phyloP scores from a whole-genome alignment of 1,140 invertebrate species.

The Pogonomyrmex barbatus region DNA sequence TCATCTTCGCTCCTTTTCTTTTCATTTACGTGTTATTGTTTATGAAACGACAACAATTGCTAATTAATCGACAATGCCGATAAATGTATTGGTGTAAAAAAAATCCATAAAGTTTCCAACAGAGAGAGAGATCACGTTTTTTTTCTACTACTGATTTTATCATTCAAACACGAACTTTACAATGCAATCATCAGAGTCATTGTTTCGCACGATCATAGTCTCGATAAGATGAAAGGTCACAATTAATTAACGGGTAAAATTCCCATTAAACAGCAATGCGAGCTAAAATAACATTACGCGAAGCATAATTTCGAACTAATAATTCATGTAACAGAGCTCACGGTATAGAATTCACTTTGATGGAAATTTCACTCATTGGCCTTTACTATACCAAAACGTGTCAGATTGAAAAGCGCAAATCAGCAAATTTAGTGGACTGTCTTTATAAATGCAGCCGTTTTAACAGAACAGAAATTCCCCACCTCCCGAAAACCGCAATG shows the following conservation, averaged over 20 bases:
- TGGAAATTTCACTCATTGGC: slow-evolving; percentile 17
- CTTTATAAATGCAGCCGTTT: slow-evolving; percentile 9
- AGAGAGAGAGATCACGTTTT: background rate
- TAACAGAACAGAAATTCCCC: background rate
- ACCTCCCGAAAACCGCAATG: background rate
- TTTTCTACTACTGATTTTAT: background rate
- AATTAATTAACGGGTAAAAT: background rate
- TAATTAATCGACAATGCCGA: background rate
- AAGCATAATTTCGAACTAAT: slow-evolving; percentile 33
- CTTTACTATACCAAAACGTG: slow-evolving; percentile 20
- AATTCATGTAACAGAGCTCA: slow-evolving; percentile 22
- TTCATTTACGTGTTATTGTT: background rate
- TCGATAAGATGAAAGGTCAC: background rate
- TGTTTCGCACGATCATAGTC: background rate
- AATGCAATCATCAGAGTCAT: background rate
- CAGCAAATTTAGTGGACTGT: background rate
- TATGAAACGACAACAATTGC: background rate
- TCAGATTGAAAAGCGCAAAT: slow-evolving; percentile 21
- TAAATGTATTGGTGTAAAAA: background rate
- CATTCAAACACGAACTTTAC: background rate
- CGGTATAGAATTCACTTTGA: slow-evolving; percentile 1
- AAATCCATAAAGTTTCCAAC: background rate
- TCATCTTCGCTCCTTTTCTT: background rate
- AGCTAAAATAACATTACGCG: slow-evolving; percentile 8
- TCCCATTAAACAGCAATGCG: slow-evolving; percentile 1